Evolutionary conservation across 35 echinoderm and acorn worm genomes (phyloP), one percentile per base, ranked within the genome.

Genomic region (Heliocidaris erythrogramma): DNA sequence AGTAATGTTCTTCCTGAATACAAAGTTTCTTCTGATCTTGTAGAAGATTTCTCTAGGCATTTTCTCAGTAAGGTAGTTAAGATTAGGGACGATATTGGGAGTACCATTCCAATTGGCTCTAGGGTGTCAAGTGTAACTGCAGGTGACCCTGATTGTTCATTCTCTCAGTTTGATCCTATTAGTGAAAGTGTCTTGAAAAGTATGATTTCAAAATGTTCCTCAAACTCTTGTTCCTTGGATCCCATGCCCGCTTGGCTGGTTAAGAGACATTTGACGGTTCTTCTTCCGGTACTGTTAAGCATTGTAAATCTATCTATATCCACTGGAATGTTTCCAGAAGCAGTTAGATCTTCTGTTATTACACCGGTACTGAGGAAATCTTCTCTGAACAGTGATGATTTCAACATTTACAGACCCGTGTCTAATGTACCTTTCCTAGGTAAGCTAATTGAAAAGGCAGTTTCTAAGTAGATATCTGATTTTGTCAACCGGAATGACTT

Each of bases 291-390:
- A 9, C 90, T 92, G 47, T n/a, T 29, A 92, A 5, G 21, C 10
- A 92, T 92, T 29, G 14, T 52, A 2, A 92, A 92, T 92, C 30
- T 35, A 11, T 92, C 49, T 16, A 5, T 92, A 47, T 13, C 90
- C 10, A 35, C 42, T 35, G 90, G 49, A 9, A 9, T 92, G 18
- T 92, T 92, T 52, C 90, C 90, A 92, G 21, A 48, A 52, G 16
- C 13, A 8, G 42, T 92, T 92, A 48, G 90, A 92, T 92, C 9
- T 12, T n/a, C 90, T 52, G 9, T n/a, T 52, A 78, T 96, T 56
- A 96, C 47, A 0, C 95, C 90, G 9, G 59, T 95, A 24, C 35
- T 97, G 13, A 97, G 96, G 93, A 97, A 97, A 94, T 48, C 95
- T 78, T 30, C 31, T 32, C 94, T 97, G 30, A 88, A 96, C 48